Evolutionary conservation across 2,888 invertebrate genomes (phyloP).

Genomic region (Drosophila recens): DNA sequence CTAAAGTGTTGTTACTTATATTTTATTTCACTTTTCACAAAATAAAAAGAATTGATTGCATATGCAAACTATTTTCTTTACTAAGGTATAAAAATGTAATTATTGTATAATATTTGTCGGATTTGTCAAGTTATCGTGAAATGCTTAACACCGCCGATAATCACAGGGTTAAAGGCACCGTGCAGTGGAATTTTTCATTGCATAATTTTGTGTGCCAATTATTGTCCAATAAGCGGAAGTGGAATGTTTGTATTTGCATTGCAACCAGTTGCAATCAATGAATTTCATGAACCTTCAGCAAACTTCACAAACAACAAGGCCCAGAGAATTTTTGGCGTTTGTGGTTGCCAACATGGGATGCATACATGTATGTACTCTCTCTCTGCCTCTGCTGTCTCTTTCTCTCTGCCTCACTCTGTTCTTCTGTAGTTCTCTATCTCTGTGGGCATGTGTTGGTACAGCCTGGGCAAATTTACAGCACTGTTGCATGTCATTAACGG

Average conservation of each 20-base stretch:
- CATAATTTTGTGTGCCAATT: slow-evolving; percentile 58
- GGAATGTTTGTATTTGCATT: slow-evolving; percentile 62
- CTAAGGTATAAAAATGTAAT: no score
- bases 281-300: slow-evolving; percentile 45
- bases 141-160: background rate
- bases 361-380: slow-evolving; percentile 13
- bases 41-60: no score
- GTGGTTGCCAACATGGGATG: slow-evolving; percentile 47
- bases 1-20: no score
- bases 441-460: slow-evolving; percentile 30
- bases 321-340: slow-evolving; percentile 59
- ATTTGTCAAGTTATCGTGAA: no score
- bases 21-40: no score
- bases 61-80: no score
- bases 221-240: slow-evolving; percentile 59
- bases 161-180: slow-evolving; percentile 18
- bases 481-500: slow-evolving; percentile 59
- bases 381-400: background rate
- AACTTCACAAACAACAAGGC: slow-evolving; percentile 21
- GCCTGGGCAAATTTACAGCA: slow-evolving; percentile 55
- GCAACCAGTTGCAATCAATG: slow-evolving; percentile 54
- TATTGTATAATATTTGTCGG: no score
- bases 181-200: slow-evolving; percentile 32
- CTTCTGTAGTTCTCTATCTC: background rate
- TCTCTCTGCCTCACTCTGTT: background rate